phyloP scores from a whole-genome alignment of 2,113 vertebrate species.

The Actenoides lindsayi region DNA sequence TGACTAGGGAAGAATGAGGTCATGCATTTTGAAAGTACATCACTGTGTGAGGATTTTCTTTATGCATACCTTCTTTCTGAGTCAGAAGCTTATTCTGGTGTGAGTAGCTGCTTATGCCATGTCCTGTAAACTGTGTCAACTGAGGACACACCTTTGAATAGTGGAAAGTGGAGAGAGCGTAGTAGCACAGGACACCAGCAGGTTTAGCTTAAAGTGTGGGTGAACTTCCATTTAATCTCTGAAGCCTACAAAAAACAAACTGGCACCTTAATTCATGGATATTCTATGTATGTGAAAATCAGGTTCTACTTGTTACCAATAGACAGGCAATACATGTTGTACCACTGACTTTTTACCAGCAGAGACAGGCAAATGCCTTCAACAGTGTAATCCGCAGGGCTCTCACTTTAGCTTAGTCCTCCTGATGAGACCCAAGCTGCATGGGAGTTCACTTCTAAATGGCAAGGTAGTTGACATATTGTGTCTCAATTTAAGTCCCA shows the following conservation, averaged over 20 bases:
- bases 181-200: neutral
- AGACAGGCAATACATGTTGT: neutral
- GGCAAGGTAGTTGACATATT: constrained; percentile 54
- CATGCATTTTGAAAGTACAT: constrained; percentile 50
- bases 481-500: constrained; percentile 55
- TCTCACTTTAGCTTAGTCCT: neutral
- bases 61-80: constrained; percentile 46
- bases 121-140: constrained; percentile 52
- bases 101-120: constrained; percentile 28
- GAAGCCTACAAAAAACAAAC: neutral
- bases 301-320: neutral
- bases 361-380: neutral
- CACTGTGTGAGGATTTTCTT: constrained; percentile 58
- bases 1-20: constrained; percentile 49
- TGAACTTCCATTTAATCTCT: neutral
- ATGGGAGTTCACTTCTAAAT: constrained; percentile 23
- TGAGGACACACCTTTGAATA: constrained; percentile 42
- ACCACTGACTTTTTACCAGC: neutral
- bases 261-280: neutral
- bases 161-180: neutral
- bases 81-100: constrained; percentile 54
- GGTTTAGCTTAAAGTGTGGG: neutral
- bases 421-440: neutral
- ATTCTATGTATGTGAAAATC: neutral
- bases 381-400: neutral